These are phyloP conservation scores for Scaptomyza caliginosa DNA, from an alignment of 2,888 invertebrate species.

Conservation along the genomic window DNA sequence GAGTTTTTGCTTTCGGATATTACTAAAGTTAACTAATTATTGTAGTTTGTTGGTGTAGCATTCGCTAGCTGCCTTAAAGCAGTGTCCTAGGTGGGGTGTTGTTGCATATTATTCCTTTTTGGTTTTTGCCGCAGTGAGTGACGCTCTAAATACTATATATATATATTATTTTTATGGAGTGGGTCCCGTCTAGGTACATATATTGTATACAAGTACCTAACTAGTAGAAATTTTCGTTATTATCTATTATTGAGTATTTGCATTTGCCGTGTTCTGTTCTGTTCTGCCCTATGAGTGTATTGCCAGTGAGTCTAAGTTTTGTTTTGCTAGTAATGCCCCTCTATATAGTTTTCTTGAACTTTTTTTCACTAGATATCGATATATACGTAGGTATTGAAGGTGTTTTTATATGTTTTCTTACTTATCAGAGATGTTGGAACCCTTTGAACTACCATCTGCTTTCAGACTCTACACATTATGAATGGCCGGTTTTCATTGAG, in stretches of 20 bases:
- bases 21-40: conserved; percentile 60
- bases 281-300: conserved; percentile 2
- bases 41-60: conserved; percentile 57
- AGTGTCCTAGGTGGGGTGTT: conserved; percentile 78
- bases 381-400: not conserved
- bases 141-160: conserved; percentile 30
- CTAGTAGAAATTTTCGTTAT: conserved; percentile 30
- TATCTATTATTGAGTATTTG: conserved; percentile 37
- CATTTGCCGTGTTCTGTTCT: conserved; percentile 23
- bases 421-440: conserved; percentile 12
- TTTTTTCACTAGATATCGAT: not conserved
- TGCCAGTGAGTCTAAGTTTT: conserved; percentile 4
- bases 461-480: too few relatives aligned
- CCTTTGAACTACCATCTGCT: not conserved
- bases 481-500: conserved; percentile 4
- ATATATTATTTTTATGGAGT: conserved; percentile 47
- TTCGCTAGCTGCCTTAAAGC: conserved; percentile 74
- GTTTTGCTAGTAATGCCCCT: conserved; percentile 40
- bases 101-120: conserved; percentile 35
- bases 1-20: not conserved
- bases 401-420: conserved; percentile 16
- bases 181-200: conserved; percentile 69
- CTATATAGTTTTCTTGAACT: conserved; percentile 8
- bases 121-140: conserved; percentile 54
- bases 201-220: conserved; percentile 49